Evolutionary conservation across 2,888 invertebrate genomes (phyloP).

Genomic region (Steinernema scapterisci): DNA sequence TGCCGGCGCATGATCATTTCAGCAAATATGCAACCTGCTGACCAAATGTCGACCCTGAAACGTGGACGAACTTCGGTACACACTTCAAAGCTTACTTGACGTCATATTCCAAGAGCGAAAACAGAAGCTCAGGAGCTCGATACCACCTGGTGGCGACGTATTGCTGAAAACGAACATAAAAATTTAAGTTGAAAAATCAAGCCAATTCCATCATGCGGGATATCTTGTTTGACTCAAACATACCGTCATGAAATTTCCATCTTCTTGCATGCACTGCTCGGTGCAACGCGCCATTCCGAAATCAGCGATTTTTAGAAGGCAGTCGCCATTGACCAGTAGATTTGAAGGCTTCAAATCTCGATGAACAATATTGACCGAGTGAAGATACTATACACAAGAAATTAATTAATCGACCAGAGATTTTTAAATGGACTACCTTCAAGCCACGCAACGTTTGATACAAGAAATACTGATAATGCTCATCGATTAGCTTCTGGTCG

Average conservation of each 20-base stretch:
- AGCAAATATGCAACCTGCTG: slow-evolving; percentile 71
- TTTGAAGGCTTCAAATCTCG: slow-evolving; percentile 71
- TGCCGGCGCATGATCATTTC: slow-evolving; percentile 71
- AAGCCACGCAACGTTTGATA: slow-evolving; percentile 71
- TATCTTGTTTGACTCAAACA: too few species aligned
- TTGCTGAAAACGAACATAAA: slow-evolving; percentile 63
- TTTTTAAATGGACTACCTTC: slow-evolving; percentile 61
- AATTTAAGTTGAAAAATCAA: too few species aligned
- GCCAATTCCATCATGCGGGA: too few species aligned
- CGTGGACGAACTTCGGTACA: not conserved
- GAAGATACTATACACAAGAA: slow-evolving; percentile 69
- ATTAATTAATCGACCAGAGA: not conserved
- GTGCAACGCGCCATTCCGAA: slow-evolving; percentile 70
- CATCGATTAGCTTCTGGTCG: slow-evolving; percentile 69
- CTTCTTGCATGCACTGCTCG: slow-evolving; percentile 47
- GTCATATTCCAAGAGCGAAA: slow-evolving; percentile 69
- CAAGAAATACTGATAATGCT: slow-evolving; percentile 70
- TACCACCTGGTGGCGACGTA: slow-evolving; percentile 70
- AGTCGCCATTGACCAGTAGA: slow-evolving; percentile 71
- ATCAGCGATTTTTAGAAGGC: slow-evolving; percentile 71
- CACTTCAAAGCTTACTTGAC: slow-evolving; percentile 57
- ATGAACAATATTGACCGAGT: slow-evolving; percentile 72
- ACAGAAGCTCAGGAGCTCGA: slow-evolving; percentile 70
- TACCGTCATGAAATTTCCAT: slow-evolving; percentile 54
- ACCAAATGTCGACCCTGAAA: slow-evolving; percentile 71